Base-by-base conservation (phyloP, 2,113 vertebrate genomes). In the Ivindomyrus marchei region DNA sequence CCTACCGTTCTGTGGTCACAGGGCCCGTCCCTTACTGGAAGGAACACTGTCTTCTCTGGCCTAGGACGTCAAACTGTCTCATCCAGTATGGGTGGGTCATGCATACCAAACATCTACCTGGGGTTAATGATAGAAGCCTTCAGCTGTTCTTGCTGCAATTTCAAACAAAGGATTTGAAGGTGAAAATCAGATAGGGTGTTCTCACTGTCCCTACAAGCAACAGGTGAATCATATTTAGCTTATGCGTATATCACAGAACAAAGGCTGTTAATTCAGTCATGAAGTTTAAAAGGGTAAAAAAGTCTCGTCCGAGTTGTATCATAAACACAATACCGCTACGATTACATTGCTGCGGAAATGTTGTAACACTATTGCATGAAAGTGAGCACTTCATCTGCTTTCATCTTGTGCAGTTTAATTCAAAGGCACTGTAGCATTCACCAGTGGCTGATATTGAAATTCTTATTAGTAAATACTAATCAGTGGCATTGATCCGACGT, bases 1-100 rank as follows among this genome's bases (percentile, higher is more conserved):
- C 98, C 91, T 96, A 39, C 98, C 98, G 1, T 42, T 80, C 36
- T 80, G 70, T 98, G 85, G 27, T 89, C 92, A 93, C 36, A 56
- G 84, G 47, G 91, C 21, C 49, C 92, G 62, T 90, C 91, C 77
- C 90, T 86, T 88, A 93, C 46, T 13, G 94, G 86, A 46, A 39
- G 47, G 36, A 80, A 62, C 83, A 80, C 87, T 87, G 92, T 91
- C 89, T 89, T 10, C 92, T 52, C 19, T 92, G 91, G 0, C 94
- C 93, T 21, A 94, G 92, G 86, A 93, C n/a, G 56, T 95, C 93
- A 50, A 95, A 91, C 89, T 94, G 89, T 84, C 91, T 95, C 91
- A 3, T 93, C 93, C 92, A 93, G 89, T 15, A 45, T 6, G 1
- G 90, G 85, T 21, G 87, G 1, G 0, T 88, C 80, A 90, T 0